Base-by-base conservation (phyloP, 2,797 vertebrate species). In the Naso thynnoides region DNA sequence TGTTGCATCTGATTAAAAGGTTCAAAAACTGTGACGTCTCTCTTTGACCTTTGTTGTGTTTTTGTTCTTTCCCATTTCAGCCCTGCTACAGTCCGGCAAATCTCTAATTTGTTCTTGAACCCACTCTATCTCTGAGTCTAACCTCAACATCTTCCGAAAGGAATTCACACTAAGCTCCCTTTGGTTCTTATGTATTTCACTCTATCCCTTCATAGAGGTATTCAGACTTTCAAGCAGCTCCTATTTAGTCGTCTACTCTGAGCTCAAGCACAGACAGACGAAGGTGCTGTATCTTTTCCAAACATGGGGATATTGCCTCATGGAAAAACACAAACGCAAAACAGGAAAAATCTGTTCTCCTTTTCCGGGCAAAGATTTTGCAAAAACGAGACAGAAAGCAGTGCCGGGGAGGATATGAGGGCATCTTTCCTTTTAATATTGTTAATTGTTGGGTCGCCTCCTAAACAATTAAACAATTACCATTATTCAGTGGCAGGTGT, bases 291-390 rank as follows among this genome's bases (percentile, higher is more conserved):
- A 38, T 78, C 27, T 56, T 78, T 86, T 78, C 63, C 74, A 79
- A 67, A 31, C 38, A 9, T 72, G 67, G 77, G 78, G 82, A 78
- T 64, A 66, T 76, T 45, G 50, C 77, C 67, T 65, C 80, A 63
- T 54, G 77, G 55, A 75, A 81, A 76, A 79, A 73, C 81, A 92
- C 79, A 86, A 86, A 86, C 3, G 87, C 92, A 96, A 95, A 96
- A 96, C 95, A 96, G 95, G 95, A 96, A 96, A 94, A 95, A 92
- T 94, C 94, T 96, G 94, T 89, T 90, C 91, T 81, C 91, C 93
- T 82, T 93, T 91, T 95, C 93, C 87, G 84, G 78, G 89, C 49
- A 73, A 77, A 83, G 52, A 88, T 85, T 90, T 90, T 93, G 95
- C 85, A 81, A 86, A 87, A 89, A 93, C 53, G 88, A 91, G 92